Evolutionary conservation across 64 coral and sea anemone species (phyloP).

Genomic region (Actinia equina): DNA sequence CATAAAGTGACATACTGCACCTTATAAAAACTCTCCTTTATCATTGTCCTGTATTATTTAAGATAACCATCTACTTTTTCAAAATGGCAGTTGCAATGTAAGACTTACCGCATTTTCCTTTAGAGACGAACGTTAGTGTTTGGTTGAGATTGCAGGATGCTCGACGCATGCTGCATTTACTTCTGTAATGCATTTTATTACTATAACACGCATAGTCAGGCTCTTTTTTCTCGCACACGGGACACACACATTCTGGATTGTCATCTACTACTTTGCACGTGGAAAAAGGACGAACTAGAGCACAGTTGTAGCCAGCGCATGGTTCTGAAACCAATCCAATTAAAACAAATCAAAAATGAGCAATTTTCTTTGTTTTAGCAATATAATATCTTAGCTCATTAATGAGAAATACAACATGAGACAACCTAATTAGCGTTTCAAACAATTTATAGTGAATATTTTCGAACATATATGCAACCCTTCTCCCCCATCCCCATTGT

Average conservation of each 20-base stretch:
- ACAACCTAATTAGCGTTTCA: too few relatives aligned
- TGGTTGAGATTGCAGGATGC: constrained; percentile 2
- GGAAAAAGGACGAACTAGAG: background rate
- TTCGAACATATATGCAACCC: too few relatives aligned
- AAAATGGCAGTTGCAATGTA: background rate
- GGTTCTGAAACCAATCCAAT: background rate
- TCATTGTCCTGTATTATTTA: too few relatives aligned
- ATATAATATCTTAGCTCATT: too few relatives aligned
- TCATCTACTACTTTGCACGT: constrained; percentile 11
- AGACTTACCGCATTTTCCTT: constrained; percentile 29
- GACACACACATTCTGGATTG: constrained; percentile 19
- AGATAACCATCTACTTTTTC: too few relatives aligned
- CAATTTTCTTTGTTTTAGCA: too few relatives aligned
- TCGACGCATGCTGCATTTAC: constrained; percentile 20
- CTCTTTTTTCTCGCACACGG: background rate
- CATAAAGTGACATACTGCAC: too few relatives aligned
- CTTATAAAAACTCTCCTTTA: too few relatives aligned
- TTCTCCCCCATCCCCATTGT: too few relatives aligned
- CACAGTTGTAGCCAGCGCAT: background rate
- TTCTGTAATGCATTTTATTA: constrained; percentile 18
- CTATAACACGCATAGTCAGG: constrained; percentile 15
- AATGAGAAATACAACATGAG: too few relatives aligned
- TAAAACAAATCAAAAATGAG: background rate
- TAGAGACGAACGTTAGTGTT: background rate
- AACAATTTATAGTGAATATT: too few relatives aligned